Evolutionary conservation across 2,888 invertebrate species (phyloP).

Genomic region (Aphodius sticticus): DNA sequence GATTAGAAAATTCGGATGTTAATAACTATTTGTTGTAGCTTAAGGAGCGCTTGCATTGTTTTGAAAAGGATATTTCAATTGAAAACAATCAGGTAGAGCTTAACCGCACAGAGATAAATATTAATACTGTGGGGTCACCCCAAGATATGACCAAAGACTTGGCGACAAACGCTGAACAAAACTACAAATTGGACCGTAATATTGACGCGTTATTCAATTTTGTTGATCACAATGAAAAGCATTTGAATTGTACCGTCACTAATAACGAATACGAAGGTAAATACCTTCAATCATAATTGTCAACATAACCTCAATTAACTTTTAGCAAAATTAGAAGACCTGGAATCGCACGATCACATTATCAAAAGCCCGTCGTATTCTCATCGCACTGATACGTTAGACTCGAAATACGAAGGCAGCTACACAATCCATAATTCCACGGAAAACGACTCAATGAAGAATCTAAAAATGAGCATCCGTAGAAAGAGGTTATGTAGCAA

Average conservation of each 20-base stretch:
- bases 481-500: slow-evolving; percentile 57
- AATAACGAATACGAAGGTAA: too few relatives aligned
- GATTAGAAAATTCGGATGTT: slow-evolving; percentile 12
- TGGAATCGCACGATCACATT: neutral
- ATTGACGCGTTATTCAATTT: slow-evolving; percentile 9
- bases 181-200: neutral
- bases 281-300: neutral
- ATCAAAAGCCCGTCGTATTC: slow-evolving; percentile 17
- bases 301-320: slow-evolving; percentile 14
- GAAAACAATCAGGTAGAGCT: slow-evolving; percentile 45
- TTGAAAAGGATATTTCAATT: slow-evolving; percentile 68
- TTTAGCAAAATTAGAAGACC: slow-evolving; percentile 10
- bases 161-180: slow-evolving; percentile 28
- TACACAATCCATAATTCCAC: slow-evolving; percentile 46
- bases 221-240: slow-evolving; percentile 6
- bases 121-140: slow-evolving; percentile 38
- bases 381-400: slow-evolving; percentile 16
- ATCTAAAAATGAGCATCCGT: slow-evolving; percentile 58
- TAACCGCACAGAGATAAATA: slow-evolving; percentile 37
- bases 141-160: slow-evolving; percentile 59
- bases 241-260: slow-evolving; percentile 10
- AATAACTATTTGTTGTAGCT: slow-evolving; percentile 47
- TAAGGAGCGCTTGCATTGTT: slow-evolving; percentile 68
- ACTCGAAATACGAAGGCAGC: slow-evolving; percentile 36
- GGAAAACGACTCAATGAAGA: slow-evolving; percentile 56